Evolutionary conservation across 2,113 vertebrate species (phyloP), one percentile per base, ranked within the genome.

Genomic region (Choloepus hoffmanni): DNA sequence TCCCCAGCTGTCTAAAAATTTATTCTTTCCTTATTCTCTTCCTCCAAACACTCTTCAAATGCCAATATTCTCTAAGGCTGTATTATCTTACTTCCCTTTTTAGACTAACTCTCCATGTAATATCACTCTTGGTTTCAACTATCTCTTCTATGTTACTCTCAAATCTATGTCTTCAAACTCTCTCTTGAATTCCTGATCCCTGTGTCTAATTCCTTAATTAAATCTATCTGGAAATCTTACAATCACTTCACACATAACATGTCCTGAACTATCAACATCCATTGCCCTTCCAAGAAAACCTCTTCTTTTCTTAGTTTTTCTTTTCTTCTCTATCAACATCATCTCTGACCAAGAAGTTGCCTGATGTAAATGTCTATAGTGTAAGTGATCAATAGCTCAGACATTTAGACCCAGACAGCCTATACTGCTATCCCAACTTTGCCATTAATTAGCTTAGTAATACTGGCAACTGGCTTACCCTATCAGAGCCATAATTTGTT

Each of bases 371-470:
- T n/a, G 58, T 88, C 45, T 93, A 3, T 73, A 53, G 55, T 70
- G 15, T 65, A 92, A 81, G 11, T 90, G 70, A 78, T 67, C 93
- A 85, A 90, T 73, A 89, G 23, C 30, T 85, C 70, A 92, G 58
- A 73, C 79, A 90, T 95, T 45, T 67, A 76, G 60, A 68, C 26
- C 43, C n/a, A 65, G 33, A 23, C 11, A 63, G 26, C 28, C 62
- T 85, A 14, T 60, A n/a, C 82, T 90, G 83, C 60, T 79, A 60
- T 12, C 18, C 33, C 43, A 95, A 85, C 45, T 88, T 95, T 74
- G 67, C 36, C 95, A 72, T 50, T 92, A 86, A 92, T 92, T 89
- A 78, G 79, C 55, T 93, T 92, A 89, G 72, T 88, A 81, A 92
- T 79, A 82, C 82, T 78, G 72, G 43, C 82, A 85, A 73, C 33